Base-by-base conservation (phyloP, 2,797 vertebrate genomes). In the Champsocephalus gunnari region DNA sequence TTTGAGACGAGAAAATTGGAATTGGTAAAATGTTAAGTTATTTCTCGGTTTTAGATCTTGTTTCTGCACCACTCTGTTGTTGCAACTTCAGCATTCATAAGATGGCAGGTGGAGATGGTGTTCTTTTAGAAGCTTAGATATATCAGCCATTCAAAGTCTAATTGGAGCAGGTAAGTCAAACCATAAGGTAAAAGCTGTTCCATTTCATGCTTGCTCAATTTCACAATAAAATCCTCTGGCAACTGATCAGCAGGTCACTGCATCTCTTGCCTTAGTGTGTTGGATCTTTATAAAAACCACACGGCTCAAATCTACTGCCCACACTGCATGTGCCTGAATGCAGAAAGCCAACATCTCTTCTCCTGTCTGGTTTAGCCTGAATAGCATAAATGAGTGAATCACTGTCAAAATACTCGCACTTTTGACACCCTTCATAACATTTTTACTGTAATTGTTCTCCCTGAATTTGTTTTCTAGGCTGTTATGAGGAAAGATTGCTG, bases 401-500 rank as follows among this genome's bases (percentile, higher is more conserved):
- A 44, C 57, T 49, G 45, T 58, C 11, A 54, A 58, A 64, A 53
- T 19, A 9, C 41, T 62, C 43, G 66, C 49, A n/a, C 55, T 47
- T 50, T 11, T 57, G 71, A 56, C 51, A 68, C 34, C 16, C 12
- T 49, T 65, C 49, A 43, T 8, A 24, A 45, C 66, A 66, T 47
- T 41, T 2, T 45, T 24, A 12, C 21, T 48, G 34, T 51, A 54
- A n/a, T 73, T 74, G 63, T 38, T 69, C 48, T 57, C 38, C n/a
- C 50, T 48, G 50, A 53, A 51, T 44, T 19, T 66, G 64, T 75
- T 74, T 59, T 38, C 59, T 28, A 9, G 53, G 12, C 79, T 73
- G 71, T 51, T 50, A 13, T 53, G 68, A 66, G 44, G 54, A 81
- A 63, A 85, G 66, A 71, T 43, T 83, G 63, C 28, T 59, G 64